Evolutionary conservation across 1,140 invertebrate genomes (phyloP).

Genomic region (Drosophila lacertosa): DNA sequence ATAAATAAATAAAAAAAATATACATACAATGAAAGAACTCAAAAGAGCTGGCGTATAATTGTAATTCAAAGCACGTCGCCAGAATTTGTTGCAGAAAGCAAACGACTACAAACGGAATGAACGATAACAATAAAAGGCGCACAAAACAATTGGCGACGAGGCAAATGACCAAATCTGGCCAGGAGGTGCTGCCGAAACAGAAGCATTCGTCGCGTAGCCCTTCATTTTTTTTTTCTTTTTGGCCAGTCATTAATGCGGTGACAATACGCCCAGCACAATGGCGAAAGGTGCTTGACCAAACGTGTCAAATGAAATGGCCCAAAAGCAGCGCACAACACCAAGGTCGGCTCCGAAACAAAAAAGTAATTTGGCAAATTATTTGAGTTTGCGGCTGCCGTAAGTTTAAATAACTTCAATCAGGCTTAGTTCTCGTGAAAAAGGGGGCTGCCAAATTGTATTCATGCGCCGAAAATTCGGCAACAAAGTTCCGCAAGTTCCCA

Average conservation of each 20-base stretch:
- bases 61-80: constrained; percentile 76
- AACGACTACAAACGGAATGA: constrained; percentile 67
- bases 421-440: constrained; percentile 45
- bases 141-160: constrained; percentile 67
- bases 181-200: constrained; percentile 15
- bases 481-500: constrained; percentile 61
- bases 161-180: constrained; percentile 53
- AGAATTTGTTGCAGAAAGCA: constrained; percentile 74
- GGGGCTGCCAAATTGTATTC: constrained; percentile 54
- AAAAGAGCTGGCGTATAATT: constrained; percentile 64
- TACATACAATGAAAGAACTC: constrained; percentile 37
- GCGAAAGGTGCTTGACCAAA: constrained; percentile 73
- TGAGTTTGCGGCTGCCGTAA: constrained; percentile 74
- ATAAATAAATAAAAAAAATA: constrained; percentile 16
- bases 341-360: constrained; percentile 66
- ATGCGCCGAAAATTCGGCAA: constrained; percentile 42
- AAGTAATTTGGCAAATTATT: constrained; percentile 80
- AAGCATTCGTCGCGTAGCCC: constrained; percentile 22
- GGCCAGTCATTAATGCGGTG: constrained; percentile 67
- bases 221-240: constrained; percentile 4
- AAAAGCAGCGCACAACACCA: constrained; percentile 27
- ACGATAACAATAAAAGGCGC: constrained; percentile 74
- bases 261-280: no score
- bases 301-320: constrained; percentile 60
- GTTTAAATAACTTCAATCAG: constrained; percentile 79